Evolutionary conservation across 2,888 invertebrate species (phyloP), one percentile per base, ranked within the genome.

Genomic region (Crossocerus cetratus): DNA sequence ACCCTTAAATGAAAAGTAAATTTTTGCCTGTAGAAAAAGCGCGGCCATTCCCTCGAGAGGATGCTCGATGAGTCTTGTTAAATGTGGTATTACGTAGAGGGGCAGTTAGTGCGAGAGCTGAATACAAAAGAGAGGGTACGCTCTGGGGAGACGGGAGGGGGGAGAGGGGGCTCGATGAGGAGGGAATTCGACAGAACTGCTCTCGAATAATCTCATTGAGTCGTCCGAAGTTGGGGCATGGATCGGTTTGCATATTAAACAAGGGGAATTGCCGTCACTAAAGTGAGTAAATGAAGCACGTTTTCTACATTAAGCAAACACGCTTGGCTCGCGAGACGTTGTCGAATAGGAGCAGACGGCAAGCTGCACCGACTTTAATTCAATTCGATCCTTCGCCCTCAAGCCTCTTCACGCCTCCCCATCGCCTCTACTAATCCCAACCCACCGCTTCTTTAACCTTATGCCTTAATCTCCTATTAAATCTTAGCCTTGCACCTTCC

Each of bases 221-320:
- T 68, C 72, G 59, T 21, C 2, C 57, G 54, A 56, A 74, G 63
- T 75, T 72, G 53, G 72, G 43, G 69, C 73, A 63, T 23, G 72
- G 75, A 80, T 81, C 78, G 78, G 74, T 80, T 81, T 81, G 81
- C 81, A 78, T 81, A 81, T 80, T 76, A 81, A 81, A 72, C 81
- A 67, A 81, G 74, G 20, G 72, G 65, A 77, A 81, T 77, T 60
- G 73, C 65, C 65, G 60, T 49, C 55, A 53, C 60, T 66, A 71
- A 78, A 59, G 72, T 70, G 61, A 68, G 74, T 60, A 65, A 78
- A 81, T 76, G 80, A 72, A 70, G 74, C 81, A 78, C 78, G 78
- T 81, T 78, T 74, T 73, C 74, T 64, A 69, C 78, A 69, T 81
- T 80, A 81, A 73, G 74, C 65, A 76, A 81, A 73, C 74, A 69